These are phyloP conservation scores for Schizothorax lantsangensis DNA, from an alignment of 2,797 vertebrate species.

Conservation along the genomic window DNA sequence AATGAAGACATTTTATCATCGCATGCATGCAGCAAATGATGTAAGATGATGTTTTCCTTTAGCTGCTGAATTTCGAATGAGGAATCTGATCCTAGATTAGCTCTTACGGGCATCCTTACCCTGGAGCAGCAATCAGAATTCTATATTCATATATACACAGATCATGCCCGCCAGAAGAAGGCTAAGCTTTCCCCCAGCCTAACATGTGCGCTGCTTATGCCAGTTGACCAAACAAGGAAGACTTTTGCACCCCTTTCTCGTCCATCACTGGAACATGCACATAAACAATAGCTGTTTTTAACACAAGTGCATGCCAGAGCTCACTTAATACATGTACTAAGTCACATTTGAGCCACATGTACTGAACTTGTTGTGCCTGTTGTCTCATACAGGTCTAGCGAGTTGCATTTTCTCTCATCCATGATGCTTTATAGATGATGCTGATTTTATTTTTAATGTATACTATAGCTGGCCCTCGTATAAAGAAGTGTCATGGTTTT, in stretches of 20 bases:
- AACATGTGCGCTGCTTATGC: neutral
- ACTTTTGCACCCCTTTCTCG: neutral
- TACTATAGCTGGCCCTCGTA: neutral
- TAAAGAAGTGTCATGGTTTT: conserved; percentile 15
- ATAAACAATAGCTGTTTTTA: conserved; percentile 22
- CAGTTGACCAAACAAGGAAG: conserved; percentile 38
- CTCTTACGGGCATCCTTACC: neutral
- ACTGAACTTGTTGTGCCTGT: neutral
- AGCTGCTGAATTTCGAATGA: neutral
- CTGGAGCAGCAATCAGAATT: conserved; percentile 17
- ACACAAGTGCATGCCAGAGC: conserved; percentile 11
- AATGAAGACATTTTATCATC: neutral
- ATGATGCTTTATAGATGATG: neutral
- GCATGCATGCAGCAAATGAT: neutral
- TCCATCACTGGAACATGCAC: conserved; percentile 1
- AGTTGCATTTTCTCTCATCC: neutral
- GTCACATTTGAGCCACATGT: neutral
- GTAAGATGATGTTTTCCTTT: neutral
- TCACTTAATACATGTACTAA: neutral
- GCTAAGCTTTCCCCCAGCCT: neutral
- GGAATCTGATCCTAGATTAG: conserved; percentile 8
- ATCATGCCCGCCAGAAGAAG: neutral
- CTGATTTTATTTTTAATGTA: neutral
- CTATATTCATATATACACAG: neutral
- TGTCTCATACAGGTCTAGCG: neutral